Evolutionary conservation across 2,888 invertebrate species (phyloP), one percentile per base, ranked within the genome.

Genomic region (Mythimna impura): DNA sequence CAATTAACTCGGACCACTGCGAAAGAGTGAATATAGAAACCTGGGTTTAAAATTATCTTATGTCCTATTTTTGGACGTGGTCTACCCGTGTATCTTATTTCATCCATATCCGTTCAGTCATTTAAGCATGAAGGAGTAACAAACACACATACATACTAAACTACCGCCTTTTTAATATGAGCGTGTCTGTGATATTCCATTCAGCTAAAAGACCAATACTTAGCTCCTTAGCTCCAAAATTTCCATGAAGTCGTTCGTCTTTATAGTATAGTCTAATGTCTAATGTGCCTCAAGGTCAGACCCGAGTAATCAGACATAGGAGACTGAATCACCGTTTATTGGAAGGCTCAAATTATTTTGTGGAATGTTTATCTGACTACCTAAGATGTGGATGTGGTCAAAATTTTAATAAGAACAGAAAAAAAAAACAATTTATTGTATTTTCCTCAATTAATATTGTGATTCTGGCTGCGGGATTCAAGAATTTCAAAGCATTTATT

Each of bases 261-360:
- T 73, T 10, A 66, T 40, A 25, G 20, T 14, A 20, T n/a, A n/a
- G n/a, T n/a, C n/a, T n/a, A n/a, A n/a, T n/a, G 14, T 20, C 14
- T 75, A 66, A 75, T 66, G 10, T 14, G 47, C 30, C 5, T 3
- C n/a, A 67, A 73, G 76, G 73, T 25, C 40, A 40, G 20, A 7
- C 14, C 2, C 14, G 34, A 50, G 20, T 50, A 50, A 12, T 34
- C 4, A 50, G 14, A 22, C 40, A 20, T 12, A 30, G 17, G 4
- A n/a, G 30, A 40, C 50, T 76, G 76, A 67, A 7, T 73, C 73
- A 76, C 17, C 50, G 17, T 43, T 76, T 58, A 67, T 58, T 76
- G 50, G 73, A 58, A 76, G 50, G 57, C 6, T n/a, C 9, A 50
- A 72, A 72, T 61, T 3, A 58, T 25, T 34, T 12, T n/a, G 25